Conservation (phyloP, 2,888 invertebrate species). For the Drosophila sordidula region DNA sequence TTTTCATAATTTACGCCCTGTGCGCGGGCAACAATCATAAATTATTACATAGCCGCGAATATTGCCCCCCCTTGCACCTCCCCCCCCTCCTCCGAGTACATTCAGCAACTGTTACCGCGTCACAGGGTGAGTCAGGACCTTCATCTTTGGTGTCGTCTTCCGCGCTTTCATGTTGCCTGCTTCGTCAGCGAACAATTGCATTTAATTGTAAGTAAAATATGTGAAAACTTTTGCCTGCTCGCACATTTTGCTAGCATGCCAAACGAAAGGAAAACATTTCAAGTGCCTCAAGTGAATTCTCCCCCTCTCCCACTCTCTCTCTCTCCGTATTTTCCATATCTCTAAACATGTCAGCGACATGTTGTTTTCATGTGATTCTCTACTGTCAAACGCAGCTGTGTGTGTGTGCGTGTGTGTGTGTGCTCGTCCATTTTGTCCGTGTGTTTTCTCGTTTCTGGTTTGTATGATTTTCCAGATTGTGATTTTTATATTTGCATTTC, state of each 20-base stretch:
- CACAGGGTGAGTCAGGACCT: constrained; percentile 23
- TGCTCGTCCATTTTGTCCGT: constrained; percentile 18
- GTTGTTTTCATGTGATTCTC: constrained; percentile 76
- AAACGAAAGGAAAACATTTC: constrained; percentile 49
- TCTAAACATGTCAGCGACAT: constrained; percentile 73
- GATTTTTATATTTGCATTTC: constrained; percentile 74
- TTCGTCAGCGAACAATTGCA: constrained; percentile 65
- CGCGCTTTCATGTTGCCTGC: constrained; percentile 13
- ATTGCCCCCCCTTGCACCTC: not conserved
- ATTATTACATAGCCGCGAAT: constrained; percentile 56
- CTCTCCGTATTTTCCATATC: constrained; percentile 6
- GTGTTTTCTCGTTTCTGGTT: constrained; percentile 28
- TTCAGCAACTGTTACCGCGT: constrained; percentile 22
- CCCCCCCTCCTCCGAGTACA: too few species aligned
- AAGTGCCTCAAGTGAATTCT: constrained; percentile 49
- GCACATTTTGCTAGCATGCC: constrained; percentile 38
- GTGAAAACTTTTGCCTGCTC: constrained; percentile 67
- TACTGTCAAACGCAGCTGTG: constrained; percentile 62
- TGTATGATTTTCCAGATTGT: constrained; percentile 65
- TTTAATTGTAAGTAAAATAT: constrained; percentile 82
- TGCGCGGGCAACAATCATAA: constrained; percentile 68
- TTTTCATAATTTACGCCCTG: constrained; percentile 78
- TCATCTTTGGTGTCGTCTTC: constrained; percentile 31
- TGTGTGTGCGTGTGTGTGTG: constrained; percentile 8
- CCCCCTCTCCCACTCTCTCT: not conserved